Conservation (phyloP, 2,888 invertebrate species). For the Agrotis ipsilon region DNA sequence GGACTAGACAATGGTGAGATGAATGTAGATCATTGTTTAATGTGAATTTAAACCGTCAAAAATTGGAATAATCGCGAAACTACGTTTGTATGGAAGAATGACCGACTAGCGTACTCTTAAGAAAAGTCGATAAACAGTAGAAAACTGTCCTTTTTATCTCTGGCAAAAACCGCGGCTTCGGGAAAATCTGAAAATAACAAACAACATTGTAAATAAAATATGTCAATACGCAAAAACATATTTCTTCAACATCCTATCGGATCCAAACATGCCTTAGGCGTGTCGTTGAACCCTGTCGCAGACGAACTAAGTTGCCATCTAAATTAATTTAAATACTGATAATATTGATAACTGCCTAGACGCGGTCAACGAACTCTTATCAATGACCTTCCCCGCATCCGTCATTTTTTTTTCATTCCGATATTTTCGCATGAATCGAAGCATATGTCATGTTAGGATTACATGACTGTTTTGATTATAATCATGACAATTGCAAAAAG, state of each 20-base stretch:
- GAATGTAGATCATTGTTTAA: too few relatives aligned
- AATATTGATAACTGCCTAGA: constrained; percentile 65
- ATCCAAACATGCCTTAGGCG: constrained; percentile 29
- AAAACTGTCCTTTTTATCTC: not conserved
- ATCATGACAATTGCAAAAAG: not conserved
- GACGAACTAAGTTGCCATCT: constrained; percentile 55
- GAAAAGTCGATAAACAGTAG: not conserved
- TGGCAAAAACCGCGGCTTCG: not conserved
- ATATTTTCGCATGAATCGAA: constrained; percentile 30
- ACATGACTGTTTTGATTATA: not conserved
- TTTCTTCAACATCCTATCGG: constrained; percentile 26
- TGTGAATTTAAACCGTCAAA: too few relatives aligned
- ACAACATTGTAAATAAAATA: not conserved
- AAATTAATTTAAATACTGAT: constrained; percentile 69
- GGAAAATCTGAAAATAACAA: not conserved
- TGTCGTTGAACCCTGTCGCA: constrained; percentile 59
- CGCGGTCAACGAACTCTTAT: constrained; percentile 68
- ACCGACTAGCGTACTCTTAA: too few relatives aligned
- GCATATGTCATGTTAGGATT: constrained; percentile 7
- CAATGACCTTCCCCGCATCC: constrained; percentile 64
- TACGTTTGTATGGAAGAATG: too few relatives aligned
- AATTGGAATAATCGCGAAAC: too few relatives aligned
- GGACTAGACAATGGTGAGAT: too few relatives aligned
- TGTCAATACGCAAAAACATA: constrained; percentile 10
- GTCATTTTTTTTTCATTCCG: constrained; percentile 55